phyloP scores from a whole-genome alignment of 2,797 vertebrate species.

The Halcyon chelicuti region DNA sequence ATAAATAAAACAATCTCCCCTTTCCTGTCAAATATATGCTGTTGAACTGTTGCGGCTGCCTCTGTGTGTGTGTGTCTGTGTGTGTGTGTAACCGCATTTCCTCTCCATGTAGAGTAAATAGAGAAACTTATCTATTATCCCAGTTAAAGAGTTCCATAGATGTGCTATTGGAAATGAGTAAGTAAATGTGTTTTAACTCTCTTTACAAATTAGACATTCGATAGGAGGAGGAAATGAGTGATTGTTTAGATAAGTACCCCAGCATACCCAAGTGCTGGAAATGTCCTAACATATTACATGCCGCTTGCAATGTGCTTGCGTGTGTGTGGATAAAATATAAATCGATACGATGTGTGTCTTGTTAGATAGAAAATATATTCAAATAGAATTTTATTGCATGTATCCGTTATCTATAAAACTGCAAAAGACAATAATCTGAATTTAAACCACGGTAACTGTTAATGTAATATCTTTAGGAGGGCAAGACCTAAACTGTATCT shows the following conservation, averaged over 20 bases:
- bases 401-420: slow-evolving; percentile 32
- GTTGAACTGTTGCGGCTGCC: neutral
- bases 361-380: slow-evolving; percentile 61
- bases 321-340: slow-evolving; percentile 45
- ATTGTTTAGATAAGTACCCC: slow-evolving; percentile 63
- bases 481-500: slow-evolving; percentile 26
- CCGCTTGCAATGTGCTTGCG: neutral
- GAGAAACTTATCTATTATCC: slow-evolving; percentile 52
- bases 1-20: neutral
- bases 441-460: slow-evolving; percentile 49
- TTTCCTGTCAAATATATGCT: neutral
- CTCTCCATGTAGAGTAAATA: slow-evolving; percentile 28
- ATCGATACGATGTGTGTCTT: slow-evolving; percentile 47
- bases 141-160: slow-evolving; percentile 53
- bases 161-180: slow-evolving; percentile 34
- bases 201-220: slow-evolving; percentile 60
- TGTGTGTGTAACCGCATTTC: slow-evolving; percentile 45
- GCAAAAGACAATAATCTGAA: slow-evolving; percentile 47
- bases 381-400: slow-evolving; percentile 49
- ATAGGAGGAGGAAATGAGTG: slow-evolving; percentile 59
- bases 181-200: slow-evolving; percentile 61
- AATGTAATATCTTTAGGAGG: slow-evolving; percentile 35
- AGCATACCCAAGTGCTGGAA: slow-evolving; percentile 45
- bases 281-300: slow-evolving; percentile 40
- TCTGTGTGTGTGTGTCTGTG: neutral